These are phyloP conservation scores for Ellobium chinense DNA, from an alignment of 2,888 invertebrate species.

Conservation along the genomic window DNA sequence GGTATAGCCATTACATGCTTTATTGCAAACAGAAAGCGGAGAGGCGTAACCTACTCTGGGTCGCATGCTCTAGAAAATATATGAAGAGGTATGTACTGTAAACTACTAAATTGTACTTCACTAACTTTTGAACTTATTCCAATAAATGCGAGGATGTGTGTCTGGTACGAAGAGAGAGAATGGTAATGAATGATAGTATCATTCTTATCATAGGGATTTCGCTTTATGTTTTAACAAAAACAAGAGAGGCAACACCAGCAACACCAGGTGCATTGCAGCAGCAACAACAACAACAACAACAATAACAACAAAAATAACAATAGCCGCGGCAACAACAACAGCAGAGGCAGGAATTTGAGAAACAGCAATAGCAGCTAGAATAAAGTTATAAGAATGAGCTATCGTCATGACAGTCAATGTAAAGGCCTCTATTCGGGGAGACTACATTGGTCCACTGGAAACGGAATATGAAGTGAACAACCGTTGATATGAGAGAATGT, in stretches of 20 bases:
- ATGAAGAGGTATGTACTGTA: neutral
- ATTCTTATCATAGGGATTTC: too few species aligned
- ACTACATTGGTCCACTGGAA: too few species aligned
- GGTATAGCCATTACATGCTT: neutral
- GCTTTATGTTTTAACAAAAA: neutral
- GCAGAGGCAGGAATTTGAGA: too few species aligned
- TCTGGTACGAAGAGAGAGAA: neutral
- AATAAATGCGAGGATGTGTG: neutral
- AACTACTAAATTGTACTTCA: too few species aligned
- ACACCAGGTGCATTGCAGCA: neutral
- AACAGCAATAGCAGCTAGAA: too few species aligned
- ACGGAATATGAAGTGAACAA: too few species aligned
- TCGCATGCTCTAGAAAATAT: neutral
- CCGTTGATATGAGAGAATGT: too few species aligned
- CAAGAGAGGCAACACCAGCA: neutral
- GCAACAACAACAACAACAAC: neutral
- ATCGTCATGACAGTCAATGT: too few species aligned
- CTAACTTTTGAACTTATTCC: too few species aligned
- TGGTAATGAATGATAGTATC: too few species aligned
- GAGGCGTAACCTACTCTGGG: neutral
- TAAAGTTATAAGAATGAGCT: too few species aligned
- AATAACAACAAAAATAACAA: neutral
- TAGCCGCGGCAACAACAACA: neutral
- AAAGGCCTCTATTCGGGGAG: too few species aligned
- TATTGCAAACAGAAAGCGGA: neutral